Conservation (phyloP, 2,797 vertebrate species). For the Eptatretus atami region DNA sequence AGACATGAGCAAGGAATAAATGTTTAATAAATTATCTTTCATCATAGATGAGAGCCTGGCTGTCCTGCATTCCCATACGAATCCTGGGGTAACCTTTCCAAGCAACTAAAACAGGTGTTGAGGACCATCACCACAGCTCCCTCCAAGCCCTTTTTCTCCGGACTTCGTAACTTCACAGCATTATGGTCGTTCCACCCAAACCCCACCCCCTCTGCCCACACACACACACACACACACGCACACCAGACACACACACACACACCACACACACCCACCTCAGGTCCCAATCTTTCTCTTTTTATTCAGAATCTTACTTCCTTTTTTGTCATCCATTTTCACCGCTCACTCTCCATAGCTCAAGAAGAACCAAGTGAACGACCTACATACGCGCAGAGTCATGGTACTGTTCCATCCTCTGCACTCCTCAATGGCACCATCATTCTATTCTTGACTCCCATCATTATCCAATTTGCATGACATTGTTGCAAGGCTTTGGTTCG, state of each 20-base stretch:
- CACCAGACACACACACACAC: too few relatives aligned
- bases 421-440: too few relatives aligned
- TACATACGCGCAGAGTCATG: conserved; percentile 81
- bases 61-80: conserved; percentile 63
- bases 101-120: conserved; percentile 94
- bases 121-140: conserved; percentile 61
- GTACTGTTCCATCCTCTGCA: conserved; percentile 23
- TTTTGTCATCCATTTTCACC: conserved; percentile 12
- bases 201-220: too few relatives aligned
- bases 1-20: too few relatives aligned
- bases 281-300: too few relatives aligned
- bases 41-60: conserved; percentile 53
- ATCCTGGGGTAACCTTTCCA: conserved; percentile 74
- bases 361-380: conserved; percentile 93
- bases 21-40: too few relatives aligned
- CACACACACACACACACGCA: too few relatives aligned
- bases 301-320: background rate
- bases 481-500: too few relatives aligned
- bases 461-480: background rate
- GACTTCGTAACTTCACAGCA: conserved; percentile 79
- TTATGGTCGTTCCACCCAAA: conserved; percentile 25
- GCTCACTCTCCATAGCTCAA: conserved; percentile 36
- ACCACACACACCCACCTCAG: too few relatives aligned
- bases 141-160: conserved; percentile 36
- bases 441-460: background rate